Base-by-base conservation (phyloP, 1,140 invertebrate species). In the Heliconius hermathena region DNA sequence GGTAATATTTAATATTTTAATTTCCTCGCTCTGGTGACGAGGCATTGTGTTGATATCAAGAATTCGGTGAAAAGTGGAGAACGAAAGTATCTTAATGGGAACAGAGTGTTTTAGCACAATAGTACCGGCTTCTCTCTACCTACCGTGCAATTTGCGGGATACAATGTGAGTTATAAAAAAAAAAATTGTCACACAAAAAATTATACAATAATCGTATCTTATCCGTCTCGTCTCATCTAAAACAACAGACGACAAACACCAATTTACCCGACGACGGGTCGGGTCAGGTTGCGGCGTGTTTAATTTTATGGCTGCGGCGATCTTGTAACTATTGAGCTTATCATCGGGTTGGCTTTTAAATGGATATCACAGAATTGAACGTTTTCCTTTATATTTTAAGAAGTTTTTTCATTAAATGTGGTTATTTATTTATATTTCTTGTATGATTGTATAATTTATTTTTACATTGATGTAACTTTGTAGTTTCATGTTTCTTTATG, bases 281-380 rank as follows among this genome's bases (percentile, higher is more conserved):
- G 81, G 83, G 80, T 83, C 66, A 78, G 71, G 75, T 73, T 80
- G 76, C 73, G 81, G 71, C 82, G 71, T 72, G 72, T 79, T 81
- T 81, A 82, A 81, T 82, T 83, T 84, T 83, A 82, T 84, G 57
- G 75, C 71, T 70, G 79, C 76, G 57, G 72, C 78, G 49, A 57
- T 72, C 60, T 66, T 66, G 60, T 66, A 66, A 66, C 60, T 29
- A 66, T 66, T 29, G 60, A 66, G 60, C 60, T 66, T 66, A 66
- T 66, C 60, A 66, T 66, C 60, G 60, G 60, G 60, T 29, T 66
- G 22, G 22, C 60, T 29, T 26, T 29, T 66, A 66, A 66, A 66
- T 66, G 60, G 60, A 66, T 66, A 66, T 66, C 22, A 66, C 60
- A 16, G 22, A 29, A 66, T 66, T 66, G 60, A 66, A 66, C 60